These are phyloP conservation scores for Collichthys lucidus DNA, from an alignment of 2,113 vertebrate species.

Conservation along the genomic window DNA sequence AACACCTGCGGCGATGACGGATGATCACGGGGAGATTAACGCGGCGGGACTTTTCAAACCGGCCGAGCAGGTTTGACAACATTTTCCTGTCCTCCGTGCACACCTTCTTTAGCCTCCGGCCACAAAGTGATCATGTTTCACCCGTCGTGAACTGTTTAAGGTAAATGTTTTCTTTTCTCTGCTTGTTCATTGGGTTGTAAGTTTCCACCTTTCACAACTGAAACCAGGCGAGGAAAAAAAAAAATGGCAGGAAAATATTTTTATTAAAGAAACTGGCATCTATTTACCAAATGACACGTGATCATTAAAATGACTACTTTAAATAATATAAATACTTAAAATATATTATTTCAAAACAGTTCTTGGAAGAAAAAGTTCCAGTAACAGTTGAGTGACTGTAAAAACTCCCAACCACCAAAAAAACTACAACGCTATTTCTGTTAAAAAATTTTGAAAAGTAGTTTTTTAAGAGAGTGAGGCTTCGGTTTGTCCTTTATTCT, in stretches of 20 bases:
- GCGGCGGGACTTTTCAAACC: neutral
- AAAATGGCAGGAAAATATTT: neutral
- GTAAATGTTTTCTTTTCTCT: too few species aligned
- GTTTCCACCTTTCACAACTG: neutral
- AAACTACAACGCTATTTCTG: neutral
- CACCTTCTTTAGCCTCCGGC: neutral
- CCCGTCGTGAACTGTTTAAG: neutral
- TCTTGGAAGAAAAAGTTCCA: neutral
- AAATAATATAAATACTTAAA: slow-evolving; percentile 25
- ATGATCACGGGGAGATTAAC: neutral
- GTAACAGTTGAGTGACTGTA: neutral
- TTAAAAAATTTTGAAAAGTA: neutral
- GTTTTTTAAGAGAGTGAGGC: neutral
- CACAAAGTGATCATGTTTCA: neutral
- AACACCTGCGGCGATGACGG: neutral
- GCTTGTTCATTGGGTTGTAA: fast-evolving
- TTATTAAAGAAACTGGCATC: slow-evolving; percentile 15
- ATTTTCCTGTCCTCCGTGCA: neutral
- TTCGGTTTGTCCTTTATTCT: slow-evolving; percentile 40
- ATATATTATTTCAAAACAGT: slow-evolving; percentile 7
- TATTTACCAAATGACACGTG: neutral
- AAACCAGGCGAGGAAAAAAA: neutral
- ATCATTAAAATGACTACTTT: neutral
- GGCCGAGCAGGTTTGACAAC: neutral
- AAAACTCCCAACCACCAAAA: neutral